Evolutionary conservation across 1,140 invertebrate genomes (phyloP), one percentile per base, ranked within the genome.

Genomic region (Parapsyche elsis): DNA sequence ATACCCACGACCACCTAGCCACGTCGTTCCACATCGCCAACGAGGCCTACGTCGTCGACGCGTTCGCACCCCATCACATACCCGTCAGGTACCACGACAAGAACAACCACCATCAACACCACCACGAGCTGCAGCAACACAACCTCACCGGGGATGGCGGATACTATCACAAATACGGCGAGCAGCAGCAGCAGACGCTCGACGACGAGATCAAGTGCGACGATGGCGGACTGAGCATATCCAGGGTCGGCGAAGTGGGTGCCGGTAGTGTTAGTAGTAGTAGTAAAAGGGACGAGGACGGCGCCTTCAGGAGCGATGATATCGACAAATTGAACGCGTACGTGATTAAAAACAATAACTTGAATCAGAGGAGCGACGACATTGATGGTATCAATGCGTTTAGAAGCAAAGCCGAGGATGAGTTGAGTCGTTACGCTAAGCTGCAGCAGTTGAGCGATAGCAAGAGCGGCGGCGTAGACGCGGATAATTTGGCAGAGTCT

Each of bases 311-410:
- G 46, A 75, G 59, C n/a, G 64, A 81, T 38, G 57, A 75, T 45
- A 49, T 75, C 45, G 80, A 81, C 0, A 81, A 70, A 38, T 61
- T 81, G 5, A 76, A 78, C 71, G 76, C 80, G 14, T 81, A 75
- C 71, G 64, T 71, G 23, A 75, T 79, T 21, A 81, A 81, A 57
- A 38, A 38, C 30, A 67, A 67, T 26, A 67, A 21, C 19, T 5
- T 23, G 5, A 67, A 23, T 16, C 9, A 67, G 10, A 26, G 10
- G 16, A 12, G 61, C 19, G 10, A 21, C 61, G 76, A 49, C 44
- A 14, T 78, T 16, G 64, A 78, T 10, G 14, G 23, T 61, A 46
- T 67, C 9, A 76, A 53, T 49, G n/a, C 24, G 70, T 23, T 10
- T 9, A 49, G 76, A 24, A 46, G 73, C 44, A 12, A 14, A 0